These are phyloP conservation scores for Cryptocephalus primarius DNA, from an alignment of 2,888 invertebrate genomes.

Conservation along the genomic window DNA sequence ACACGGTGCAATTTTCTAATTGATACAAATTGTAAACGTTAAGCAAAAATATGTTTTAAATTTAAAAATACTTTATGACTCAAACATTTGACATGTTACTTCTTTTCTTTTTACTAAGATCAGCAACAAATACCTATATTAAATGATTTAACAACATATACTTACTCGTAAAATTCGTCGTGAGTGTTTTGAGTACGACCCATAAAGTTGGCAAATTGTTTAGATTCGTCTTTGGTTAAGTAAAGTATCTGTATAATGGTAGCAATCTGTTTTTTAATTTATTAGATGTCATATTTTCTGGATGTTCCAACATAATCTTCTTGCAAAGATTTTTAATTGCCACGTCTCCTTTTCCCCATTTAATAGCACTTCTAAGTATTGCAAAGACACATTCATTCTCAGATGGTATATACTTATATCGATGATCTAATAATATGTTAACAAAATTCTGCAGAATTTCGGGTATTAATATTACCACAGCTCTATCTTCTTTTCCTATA, in stretches of 20 bases:
- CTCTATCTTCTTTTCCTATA: conserved; percentile 5
- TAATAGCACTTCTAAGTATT: conserved; percentile 14
- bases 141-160: too few species aligned
- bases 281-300: conserved; percentile 16
- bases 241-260: conserved; percentile 18
- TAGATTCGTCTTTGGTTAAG: conserved; percentile 12
- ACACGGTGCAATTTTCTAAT: too few species aligned
- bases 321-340: conserved; percentile 15
- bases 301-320: conserved; percentile 15
- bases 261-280: conserved; percentile 19
- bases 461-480: conserved; percentile 21
- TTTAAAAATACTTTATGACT: too few species aligned
- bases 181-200: conserved; percentile 16
- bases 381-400: conserved; percentile 24
- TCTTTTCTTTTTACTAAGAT: too few species aligned
- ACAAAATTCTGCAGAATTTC: conserved; percentile 15
- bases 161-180: conserved; percentile 13
- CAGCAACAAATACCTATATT: too few species aligned
- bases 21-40: too few species aligned
- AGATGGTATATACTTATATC: conserved; percentile 15
- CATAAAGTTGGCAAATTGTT: conserved; percentile 14
- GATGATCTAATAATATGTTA: conserved; percentile 13
- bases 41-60: too few species aligned
- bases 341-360: conserved; percentile 21
- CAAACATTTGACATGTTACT: too few species aligned